These are phyloP conservation scores for Delia radicum DNA, from an alignment of 1,140 invertebrate species.

Conservation along the genomic window DNA sequence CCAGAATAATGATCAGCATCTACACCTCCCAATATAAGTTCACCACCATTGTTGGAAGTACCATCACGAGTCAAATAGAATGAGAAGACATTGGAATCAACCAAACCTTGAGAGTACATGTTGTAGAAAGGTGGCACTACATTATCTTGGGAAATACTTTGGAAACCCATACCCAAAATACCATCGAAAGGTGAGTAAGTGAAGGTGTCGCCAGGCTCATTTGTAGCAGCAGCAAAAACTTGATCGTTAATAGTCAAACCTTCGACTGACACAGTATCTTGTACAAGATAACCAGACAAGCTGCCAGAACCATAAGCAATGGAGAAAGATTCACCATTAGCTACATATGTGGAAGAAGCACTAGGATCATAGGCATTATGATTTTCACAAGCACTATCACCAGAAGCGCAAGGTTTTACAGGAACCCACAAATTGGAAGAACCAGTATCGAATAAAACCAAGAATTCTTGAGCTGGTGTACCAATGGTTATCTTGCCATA, in stretches of 20 bases:
- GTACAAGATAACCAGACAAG: constrained; percentile 90
- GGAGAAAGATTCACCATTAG: constrained; percentile 87
- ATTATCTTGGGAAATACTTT: constrained; percentile 82
- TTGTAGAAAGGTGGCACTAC: constrained; percentile 92
- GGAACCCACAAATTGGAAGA: constrained; percentile 99
- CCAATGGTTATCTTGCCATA: constrained; percentile 92
- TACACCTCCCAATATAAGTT: constrained; percentile 48
- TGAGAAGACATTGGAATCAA: constrained; percentile 87
- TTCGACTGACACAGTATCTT: constrained; percentile 73
- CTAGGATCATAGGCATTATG: constrained; percentile 91
- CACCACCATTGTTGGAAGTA: constrained; percentile 36
- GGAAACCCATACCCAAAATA: constrained; percentile 89
- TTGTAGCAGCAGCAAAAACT: constrained; percentile 94
- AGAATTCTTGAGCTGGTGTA: constrained; percentile 89
- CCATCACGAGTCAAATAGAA: constrained; percentile 83
- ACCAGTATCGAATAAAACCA: constrained; percentile 96
- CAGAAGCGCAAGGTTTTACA: constrained; percentile 67
- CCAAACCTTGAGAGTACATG: constrained; percentile 82
- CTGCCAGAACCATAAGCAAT: constrained; percentile 96
- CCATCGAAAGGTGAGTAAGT: constrained; percentile 96
- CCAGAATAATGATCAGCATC: constrained; percentile 40
- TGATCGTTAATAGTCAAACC: constrained; percentile 74
- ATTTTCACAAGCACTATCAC: constrained; percentile 83
- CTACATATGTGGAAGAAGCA: constrained; percentile 79
- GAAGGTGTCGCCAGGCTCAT: constrained; percentile 87